These are phyloP conservation scores for Calidris pygmaea DNA, from an alignment of 2,113 vertebrate genomes.

Conservation along the genomic window DNA sequence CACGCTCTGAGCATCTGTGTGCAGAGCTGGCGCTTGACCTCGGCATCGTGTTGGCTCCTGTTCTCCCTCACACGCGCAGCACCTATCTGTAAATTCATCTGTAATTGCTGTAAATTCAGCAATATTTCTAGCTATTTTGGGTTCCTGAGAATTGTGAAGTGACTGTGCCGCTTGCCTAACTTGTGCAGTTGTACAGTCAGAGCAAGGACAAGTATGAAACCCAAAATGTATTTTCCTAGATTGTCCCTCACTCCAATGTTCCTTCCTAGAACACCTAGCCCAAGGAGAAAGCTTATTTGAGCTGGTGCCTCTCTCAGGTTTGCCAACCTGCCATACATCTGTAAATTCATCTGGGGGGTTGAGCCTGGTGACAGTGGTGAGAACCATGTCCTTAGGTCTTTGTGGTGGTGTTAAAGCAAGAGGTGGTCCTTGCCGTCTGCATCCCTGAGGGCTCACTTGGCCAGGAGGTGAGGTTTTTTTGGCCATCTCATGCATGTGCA, in stretches of 20 bases:
- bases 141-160: no score
- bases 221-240: no score
- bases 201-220: no score
- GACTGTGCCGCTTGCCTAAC: no score
- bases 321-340: no score
- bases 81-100: neutral
- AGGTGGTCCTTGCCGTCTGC: accelerated
- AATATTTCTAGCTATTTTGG: no score
- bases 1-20: neutral
- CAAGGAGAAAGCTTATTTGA: no score
- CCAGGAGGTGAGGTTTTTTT: accelerated
- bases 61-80: neutral
- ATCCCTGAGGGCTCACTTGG: accelerated
- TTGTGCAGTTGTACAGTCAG: no score
- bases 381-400: neutral
- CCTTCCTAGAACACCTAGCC: no score
- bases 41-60: accelerated
- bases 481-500: accelerated
- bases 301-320: no score
- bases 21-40: neutral
- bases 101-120: no score
- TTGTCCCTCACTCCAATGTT: no score
- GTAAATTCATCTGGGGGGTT: neutral
- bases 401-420: neutral
- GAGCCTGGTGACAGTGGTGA: neutral